Evolutionary conservation across 2,797 vertebrate species (phyloP).

Genomic region (Hydrolagus colliei): DNA sequence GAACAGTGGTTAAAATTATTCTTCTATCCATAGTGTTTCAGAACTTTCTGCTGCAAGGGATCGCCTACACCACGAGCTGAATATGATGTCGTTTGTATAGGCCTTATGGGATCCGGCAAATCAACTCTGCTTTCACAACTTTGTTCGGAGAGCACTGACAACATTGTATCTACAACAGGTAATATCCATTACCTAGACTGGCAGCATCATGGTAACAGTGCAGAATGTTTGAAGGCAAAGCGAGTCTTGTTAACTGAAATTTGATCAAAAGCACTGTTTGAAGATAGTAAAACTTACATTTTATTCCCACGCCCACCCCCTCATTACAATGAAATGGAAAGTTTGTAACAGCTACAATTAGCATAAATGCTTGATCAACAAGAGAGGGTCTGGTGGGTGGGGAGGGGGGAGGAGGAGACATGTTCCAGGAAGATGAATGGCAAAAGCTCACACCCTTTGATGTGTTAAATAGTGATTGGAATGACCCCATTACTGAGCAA

Average conservation of each 20-base stretch:
- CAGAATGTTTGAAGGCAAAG: background rate
- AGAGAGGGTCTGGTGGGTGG: too few relatives aligned
- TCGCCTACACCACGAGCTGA: slow-evolving; percentile 85
- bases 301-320: too few relatives aligned
- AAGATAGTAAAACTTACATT: too few relatives aligned
- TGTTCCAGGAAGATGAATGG: too few relatives aligned
- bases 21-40: slow-evolving; percentile 75
- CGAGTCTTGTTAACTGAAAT: background rate
- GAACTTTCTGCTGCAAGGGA: slow-evolving; percentile 95
- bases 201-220: background rate
- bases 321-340: too few relatives aligned
- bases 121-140: slow-evolving; percentile 85
- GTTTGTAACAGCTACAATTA: too few relatives aligned
- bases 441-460: too few relatives aligned
- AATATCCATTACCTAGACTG: slow-evolving; percentile 17
- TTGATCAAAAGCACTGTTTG: background rate
- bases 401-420: too few relatives aligned
- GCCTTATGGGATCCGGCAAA: slow-evolving; percentile 90
- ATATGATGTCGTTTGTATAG: slow-evolving; percentile 96
- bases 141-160: slow-evolving; percentile 78
- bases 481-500: too few relatives aligned
- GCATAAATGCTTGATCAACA: too few relatives aligned
- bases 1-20: background rate
- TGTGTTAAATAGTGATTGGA: too few relatives aligned
- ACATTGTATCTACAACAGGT: slow-evolving; percentile 89